These are phyloP conservation scores for Tenthredo mesomela DNA, from an alignment of 2,888 invertebrate species.

Conservation along the genomic window DNA sequence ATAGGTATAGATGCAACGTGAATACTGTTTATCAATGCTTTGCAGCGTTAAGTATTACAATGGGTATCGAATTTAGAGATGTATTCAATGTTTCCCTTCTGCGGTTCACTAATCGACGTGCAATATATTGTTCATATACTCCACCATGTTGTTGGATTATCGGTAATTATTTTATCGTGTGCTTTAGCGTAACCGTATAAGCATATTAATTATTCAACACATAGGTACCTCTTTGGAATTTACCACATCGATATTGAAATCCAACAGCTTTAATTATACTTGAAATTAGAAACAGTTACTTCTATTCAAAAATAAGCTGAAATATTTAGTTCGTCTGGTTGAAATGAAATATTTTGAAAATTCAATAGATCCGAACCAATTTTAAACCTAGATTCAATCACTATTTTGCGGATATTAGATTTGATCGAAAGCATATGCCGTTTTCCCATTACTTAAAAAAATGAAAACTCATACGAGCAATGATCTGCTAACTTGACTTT, in stretches of 20 bases:
- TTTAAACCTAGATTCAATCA: not conserved
- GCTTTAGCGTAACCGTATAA: not conserved
- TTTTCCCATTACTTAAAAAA: too few relatives aligned
- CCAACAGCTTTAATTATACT: not conserved
- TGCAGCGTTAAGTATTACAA: not conserved
- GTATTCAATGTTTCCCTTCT: not conserved
- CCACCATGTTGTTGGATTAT: not conserved
- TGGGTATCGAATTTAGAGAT: not conserved
- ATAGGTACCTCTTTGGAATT: not conserved
- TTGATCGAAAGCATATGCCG: too few relatives aligned
- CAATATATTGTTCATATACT: not conserved
- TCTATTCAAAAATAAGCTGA: not conserved
- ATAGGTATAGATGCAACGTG: not conserved
- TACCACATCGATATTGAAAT: not conserved
- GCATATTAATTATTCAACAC: not conserved
- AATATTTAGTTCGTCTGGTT: not conserved
- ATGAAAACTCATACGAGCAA: too few relatives aligned
- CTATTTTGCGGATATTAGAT: not conserved
- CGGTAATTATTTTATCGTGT: not conserved
- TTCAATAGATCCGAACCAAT: not conserved
- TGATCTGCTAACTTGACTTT: too few relatives aligned
- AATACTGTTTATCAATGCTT: not conserved
- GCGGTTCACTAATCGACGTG: slow-evolving; percentile 2
- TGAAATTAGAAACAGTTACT: not conserved
- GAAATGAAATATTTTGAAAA: not conserved